Base-by-base conservation (phyloP, 1,140 invertebrate genomes). In the Colletes latitarsis region DNA sequence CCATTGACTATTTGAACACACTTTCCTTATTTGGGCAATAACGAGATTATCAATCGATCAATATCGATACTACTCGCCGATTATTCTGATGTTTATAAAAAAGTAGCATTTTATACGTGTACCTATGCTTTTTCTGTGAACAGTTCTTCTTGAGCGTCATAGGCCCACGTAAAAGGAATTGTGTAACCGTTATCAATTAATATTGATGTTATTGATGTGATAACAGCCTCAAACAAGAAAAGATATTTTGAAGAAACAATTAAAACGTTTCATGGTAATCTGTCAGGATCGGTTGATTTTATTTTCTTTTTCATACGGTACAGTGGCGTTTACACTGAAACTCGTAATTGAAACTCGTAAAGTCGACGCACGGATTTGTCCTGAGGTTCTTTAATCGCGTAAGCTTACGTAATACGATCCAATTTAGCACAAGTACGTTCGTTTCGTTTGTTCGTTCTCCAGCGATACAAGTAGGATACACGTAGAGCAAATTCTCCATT, bases 351-450 rank as follows among this genome's bases (percentile, higher is more conserved):
- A 73, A 83, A 74, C 82, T 87, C 62, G 77, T 67, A 74, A 84
- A 78, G 70, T 66, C 74, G 69, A 78, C 64, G 82, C 79, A 87
- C 82, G 78, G 84, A 86, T 87, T 87, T 87, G 82, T 83, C 84
- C 82, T 58, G 85, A 68, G 70, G 81, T 87, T 86, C 84, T 86
- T 87, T 86, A 87, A 87, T 86, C 86, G 64, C 58, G 62, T 73
- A 43, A 58, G 73, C 82, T 87, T 87, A 87, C 82, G 78, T 86
- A 87, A 87, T 67, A 53, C 78, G 82, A 86, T 87, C 82, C 82
- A 87, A 87, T 87, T 87, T 87, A 86, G 82, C 84, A 10, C 70
- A 62, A 58, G 80, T 82, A 52, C 52, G 66, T 77, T 70, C 83
- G 60, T 83, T 76, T 46, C 58, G 75, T 85, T 79, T 57, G 75